Percentiles rank a stretch among this genome's conserved stretches.
Conservation (phyloP, 1,140 invertebrate genomes). For the Drosophila biarmipes region DNA sequence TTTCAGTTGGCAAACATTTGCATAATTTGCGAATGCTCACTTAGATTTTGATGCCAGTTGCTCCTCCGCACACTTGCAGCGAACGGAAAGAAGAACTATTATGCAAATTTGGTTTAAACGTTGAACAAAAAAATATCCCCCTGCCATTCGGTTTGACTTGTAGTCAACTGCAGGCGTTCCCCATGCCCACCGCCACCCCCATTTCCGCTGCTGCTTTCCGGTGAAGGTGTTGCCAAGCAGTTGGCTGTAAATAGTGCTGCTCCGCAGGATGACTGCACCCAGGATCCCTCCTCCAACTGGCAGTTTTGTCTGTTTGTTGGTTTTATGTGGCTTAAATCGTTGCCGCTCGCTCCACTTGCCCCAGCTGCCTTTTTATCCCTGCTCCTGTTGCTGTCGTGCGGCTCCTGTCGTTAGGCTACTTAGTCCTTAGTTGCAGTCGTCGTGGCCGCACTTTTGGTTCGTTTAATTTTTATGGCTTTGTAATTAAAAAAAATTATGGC, state of each 20-base stretch:
- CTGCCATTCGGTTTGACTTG: conserved; percentile 53
- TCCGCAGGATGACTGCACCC: background rate
- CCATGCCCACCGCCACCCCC: background rate
- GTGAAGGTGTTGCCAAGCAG: conserved; percentile 62
- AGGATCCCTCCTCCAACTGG: background rate
- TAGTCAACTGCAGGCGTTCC: conserved; percentile 54
- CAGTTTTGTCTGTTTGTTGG: conserved; percentile 65
- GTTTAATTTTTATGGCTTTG: conserved; percentile 66
- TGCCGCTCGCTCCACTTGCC: conserved; percentile 31
- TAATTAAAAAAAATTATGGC: conserved; percentile 76
- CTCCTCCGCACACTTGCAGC: conserved; percentile 33
- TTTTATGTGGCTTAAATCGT: conserved; percentile 74
- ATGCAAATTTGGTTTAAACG: conserved; percentile 68
- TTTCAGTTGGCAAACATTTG: conserved; percentile 66
- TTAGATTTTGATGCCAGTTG: conserved; percentile 58
- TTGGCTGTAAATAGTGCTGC: conserved; percentile 37
- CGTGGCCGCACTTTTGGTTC: conserved; percentile 48
- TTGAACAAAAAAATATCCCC: conserved; percentile 57
- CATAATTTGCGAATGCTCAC: conserved; percentile 78
- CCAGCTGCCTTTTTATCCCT: conserved; percentile 31
- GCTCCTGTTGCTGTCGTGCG: conserved; percentile 18
- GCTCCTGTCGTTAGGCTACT: conserved; percentile 67
- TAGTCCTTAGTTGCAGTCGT: conserved; percentile 53
- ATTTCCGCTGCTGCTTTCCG: background rate
- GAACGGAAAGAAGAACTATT: conserved; percentile 52